Evolutionary conservation across 23 tunicate species (phyloP).

Genomic region (Clavelina lepadiformis): DNA sequence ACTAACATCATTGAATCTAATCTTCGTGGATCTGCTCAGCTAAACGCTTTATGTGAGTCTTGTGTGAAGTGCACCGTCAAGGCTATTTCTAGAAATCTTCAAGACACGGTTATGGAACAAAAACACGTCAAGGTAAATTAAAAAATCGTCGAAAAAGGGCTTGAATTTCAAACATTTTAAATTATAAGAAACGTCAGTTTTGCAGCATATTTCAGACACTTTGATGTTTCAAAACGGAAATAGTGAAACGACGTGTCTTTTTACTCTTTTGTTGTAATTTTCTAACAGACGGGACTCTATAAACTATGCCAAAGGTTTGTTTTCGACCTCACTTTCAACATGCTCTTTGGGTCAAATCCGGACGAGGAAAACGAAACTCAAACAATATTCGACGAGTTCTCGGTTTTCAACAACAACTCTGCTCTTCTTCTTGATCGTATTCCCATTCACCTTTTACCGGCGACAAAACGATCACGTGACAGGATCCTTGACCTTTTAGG

Average conservation of each 20-base stretch:
- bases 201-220: too few species aligned
- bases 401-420: slow-evolving; percentile 21
- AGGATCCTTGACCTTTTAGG: slow-evolving; percentile 15
- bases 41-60: background rate
- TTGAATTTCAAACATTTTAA: too few species aligned
- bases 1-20: background rate
- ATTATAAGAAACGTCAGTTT: too few species aligned
- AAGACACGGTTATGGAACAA: background rate
- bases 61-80: too few species aligned
- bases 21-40: slow-evolving; percentile 7
- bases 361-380: slow-evolving; percentile 19
- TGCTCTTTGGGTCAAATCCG: slow-evolving; percentile 40
- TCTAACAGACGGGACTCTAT: slow-evolving; percentile 29
- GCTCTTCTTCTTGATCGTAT: slow-evolving; percentile 48
- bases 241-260: too few species aligned
- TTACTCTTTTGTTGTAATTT: background rate
- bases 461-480: slow-evolving; percentile 26
- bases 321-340: slow-evolving; percentile 31
- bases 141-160: background rate
- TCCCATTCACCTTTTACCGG: slow-evolving; percentile 49
- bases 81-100: too few species aligned
- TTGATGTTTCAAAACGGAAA: too few species aligned
- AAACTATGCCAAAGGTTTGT: slow-evolving; percentile 36
- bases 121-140: slow-evolving; percentile 2
- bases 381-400: slow-evolving; percentile 19